Conservation (phyloP, 2,797 vertebrate genomes). For the Triplophysa yarkandensis region DNA sequence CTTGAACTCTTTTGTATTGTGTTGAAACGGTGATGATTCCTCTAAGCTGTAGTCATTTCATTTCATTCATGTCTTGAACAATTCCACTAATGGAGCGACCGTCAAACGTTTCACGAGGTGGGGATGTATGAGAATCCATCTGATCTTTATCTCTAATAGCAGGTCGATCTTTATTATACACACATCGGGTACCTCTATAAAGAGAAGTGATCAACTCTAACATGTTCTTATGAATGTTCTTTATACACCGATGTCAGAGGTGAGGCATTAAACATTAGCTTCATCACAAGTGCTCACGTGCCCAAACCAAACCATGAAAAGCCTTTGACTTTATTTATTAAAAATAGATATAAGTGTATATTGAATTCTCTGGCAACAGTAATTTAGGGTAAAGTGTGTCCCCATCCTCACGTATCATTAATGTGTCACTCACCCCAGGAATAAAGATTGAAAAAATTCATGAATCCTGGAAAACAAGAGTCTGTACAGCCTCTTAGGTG, state of each 20-base stretch:
- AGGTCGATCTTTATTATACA: neutral
- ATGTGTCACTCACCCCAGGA: neutral
- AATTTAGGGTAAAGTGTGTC: neutral
- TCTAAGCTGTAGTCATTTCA: neutral
- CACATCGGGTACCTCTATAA: neutral
- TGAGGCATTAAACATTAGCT: too few relatives aligned
- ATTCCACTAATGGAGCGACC: neutral
- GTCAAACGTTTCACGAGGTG: neutral
- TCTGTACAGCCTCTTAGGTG: too few relatives aligned
- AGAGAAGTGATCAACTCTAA: neutral
- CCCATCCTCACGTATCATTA: neutral
- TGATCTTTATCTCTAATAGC: neutral
- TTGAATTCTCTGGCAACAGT: neutral
- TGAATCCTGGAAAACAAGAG: neutral
- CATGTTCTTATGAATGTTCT: neutral
- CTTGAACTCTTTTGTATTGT: neutral
- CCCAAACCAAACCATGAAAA: too few relatives aligned
- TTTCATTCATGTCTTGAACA: neutral
- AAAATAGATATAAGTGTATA: too few relatives aligned
- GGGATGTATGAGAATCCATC: neutral
- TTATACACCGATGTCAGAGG: neutral
- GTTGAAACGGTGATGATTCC: conserved; percentile 1
- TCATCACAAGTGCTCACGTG: too few relatives aligned
- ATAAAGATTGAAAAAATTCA: neutral
- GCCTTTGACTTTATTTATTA: too few relatives aligned